Evolutionary conservation across 2,113 vertebrate genomes (phyloP), one percentile per base, ranked within the genome.

Genomic region (Pterocles orientalis): DNA sequence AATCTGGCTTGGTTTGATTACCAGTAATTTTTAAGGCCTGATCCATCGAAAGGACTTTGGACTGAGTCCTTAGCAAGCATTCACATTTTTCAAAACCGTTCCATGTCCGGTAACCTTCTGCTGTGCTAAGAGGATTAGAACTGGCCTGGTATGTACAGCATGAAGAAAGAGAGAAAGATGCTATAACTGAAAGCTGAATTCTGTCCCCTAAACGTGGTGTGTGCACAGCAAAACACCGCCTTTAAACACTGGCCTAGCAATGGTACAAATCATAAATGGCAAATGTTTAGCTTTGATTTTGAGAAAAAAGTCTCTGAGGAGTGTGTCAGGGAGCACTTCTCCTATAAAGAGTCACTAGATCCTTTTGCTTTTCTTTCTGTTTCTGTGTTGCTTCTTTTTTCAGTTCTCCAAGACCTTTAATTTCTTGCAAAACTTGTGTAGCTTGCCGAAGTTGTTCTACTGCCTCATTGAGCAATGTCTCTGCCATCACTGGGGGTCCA

Each of bases 371-470:
- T 58, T 97, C 84, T 92, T 72, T 94, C 70, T 98, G 96, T 83
- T 97, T 97, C n/a, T 95, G 95, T 47, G 80, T 64, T 90, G 66
- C 92, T 92, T 97, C 98, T 90, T 96, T 98, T 94, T 85, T 97
- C 86, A 97, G 85, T 91, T 97, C 98, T 94, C 97, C 98, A 41
- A 98, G 97, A 94, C 94, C 98, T 91, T 98, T 98, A 66, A 99
- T 98, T 96, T 99, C 99, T 95, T 97, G 98, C 94, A 99, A 97
- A 96, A 99, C 99, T 58, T 98, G 96, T 7, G 99, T 98, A 14
- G 99, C 99, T 97, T 98, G 98, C 88, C 95, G 98, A 85, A 99
- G 98, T 94, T 99, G 99, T 90, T 99, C 98, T 91, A 99, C 98
- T 24, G 99, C 99, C 94, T 98, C 97, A 50, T 97, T 97, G 80